Base-by-base conservation (phyloP, 2,888 invertebrate species). In the Criorhina ranunculi region DNA sequence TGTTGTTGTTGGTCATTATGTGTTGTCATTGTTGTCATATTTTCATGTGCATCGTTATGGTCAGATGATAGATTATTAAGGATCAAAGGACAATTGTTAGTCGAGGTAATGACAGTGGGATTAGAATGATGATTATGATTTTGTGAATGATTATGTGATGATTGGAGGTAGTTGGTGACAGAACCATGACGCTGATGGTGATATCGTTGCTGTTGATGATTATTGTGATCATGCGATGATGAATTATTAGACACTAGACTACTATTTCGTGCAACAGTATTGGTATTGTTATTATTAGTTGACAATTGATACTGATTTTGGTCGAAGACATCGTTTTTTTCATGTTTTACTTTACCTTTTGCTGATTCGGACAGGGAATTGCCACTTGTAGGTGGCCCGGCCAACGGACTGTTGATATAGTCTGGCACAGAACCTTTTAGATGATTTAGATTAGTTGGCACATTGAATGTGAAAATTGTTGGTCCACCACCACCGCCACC, bases 391-490 rank as follows among this genome's bases (percentile, higher is more conserved):
- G 66, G 59, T 5, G 59, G 77, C 19, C 66, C 76, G 29, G 73
- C 31, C 9, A 72, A 8, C 44, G 78, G 69, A 75, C 69, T 82
- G 42, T 44, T 86, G 42, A 55, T 49, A 57, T 49, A 70, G 12
- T 83, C 72, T 2, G 78, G 33, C 17, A 44, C 53, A 9, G 81
- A 33, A 8, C 53, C 51, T 37, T 83, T 86, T 7, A 72, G 60
- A 55, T 86, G 75, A 33, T 86, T 75, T 86, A 89, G 82, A 88
- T 89, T 17, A 69, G 89, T 89, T 88, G 91, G 91, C 88, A 91
- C 90, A 88, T 91, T 91, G 86, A 92, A 91, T 70, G 91, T 92
- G 72, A 92, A 91, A 60, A 91, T 89, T 53, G 87, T 82, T 53
- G 87, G 76, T 17, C 69, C 66, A 40, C 82, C 73, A 44, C 76